Conservation (phyloP, 2,113 vertebrate genomes). For the Zapornia atra region DNA sequence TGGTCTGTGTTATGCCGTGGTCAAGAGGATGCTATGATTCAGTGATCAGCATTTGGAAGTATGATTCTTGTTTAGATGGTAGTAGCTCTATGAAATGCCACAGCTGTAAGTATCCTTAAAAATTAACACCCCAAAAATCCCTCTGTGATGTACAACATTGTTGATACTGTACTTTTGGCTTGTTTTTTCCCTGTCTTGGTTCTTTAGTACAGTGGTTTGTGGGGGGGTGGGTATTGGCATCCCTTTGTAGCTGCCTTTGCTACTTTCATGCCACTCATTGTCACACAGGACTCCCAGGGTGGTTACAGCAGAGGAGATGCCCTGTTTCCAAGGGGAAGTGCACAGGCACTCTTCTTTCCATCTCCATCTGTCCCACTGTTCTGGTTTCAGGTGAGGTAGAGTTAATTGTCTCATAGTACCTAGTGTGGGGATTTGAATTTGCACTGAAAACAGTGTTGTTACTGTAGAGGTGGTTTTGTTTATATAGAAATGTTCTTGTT, state of each 20-base stretch:
- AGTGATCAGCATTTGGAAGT: neutral
- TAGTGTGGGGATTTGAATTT: no score
- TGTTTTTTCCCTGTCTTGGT: neutral
- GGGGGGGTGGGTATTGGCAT: no score
- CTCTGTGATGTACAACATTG: accelerated
- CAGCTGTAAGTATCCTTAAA: neutral
- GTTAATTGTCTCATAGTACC: no score
- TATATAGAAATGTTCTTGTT: no score
- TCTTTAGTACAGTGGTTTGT: neutral
- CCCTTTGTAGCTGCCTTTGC: neutral
- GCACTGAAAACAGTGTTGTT: no score
- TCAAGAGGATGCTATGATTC: neutral
- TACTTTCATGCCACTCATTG: accelerated
- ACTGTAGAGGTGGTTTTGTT: no score
- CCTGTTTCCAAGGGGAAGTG: neutral
- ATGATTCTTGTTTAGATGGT: neutral
- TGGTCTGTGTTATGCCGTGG: neutral
- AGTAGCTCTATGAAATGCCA: neutral
- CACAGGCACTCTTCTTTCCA: neutral
- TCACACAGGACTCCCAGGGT: neutral
- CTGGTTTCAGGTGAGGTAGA: no score
- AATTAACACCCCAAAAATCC: neutral
- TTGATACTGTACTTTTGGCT: neutral
- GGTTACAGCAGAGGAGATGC: neutral
- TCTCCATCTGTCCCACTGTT: neutral